phyloP scores from a whole-genome alignment of 1,140 invertebrate genomes.

The Diorhabda sublineata region DNA sequence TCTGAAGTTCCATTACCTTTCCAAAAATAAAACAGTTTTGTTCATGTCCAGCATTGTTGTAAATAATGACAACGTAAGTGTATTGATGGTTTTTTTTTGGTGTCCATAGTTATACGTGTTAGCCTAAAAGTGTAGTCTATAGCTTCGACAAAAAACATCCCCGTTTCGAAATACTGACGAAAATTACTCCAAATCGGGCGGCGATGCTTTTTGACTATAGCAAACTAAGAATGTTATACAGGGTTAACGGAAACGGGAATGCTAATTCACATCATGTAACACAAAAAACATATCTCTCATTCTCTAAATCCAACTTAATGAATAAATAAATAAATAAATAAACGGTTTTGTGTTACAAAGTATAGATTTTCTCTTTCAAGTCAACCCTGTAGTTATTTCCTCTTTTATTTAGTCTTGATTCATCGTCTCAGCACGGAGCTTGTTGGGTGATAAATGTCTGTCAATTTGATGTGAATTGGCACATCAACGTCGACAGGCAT shows the following conservation, averaged over 20 bases:
- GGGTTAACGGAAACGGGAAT: constrained; percentile 6
- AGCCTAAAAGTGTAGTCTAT: constrained; percentile 33
- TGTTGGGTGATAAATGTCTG: constrained; percentile 15
- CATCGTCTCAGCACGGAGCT: constrained; percentile 24
- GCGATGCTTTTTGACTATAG: constrained; percentile 26
- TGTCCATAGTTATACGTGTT: constrained; percentile 39
- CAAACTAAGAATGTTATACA: constrained; percentile 36
- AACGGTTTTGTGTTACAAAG: not conserved
- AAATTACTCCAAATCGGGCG: constrained; percentile 1
- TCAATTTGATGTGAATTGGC: constrained; percentile 8
- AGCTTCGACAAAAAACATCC: constrained; percentile 23
- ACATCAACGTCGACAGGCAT: constrained; percentile 18
- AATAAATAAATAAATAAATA: not conserved
- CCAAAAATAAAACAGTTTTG: constrained; percentile 19
- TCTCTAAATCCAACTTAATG: not conserved
- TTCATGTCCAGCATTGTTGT: constrained; percentile 30
- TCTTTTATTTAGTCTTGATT: constrained; percentile 28
- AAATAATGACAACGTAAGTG: constrained; percentile 37
- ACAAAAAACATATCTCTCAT: not conserved
- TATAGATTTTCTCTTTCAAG: not conserved
- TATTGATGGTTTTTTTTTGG: constrained; percentile 39
- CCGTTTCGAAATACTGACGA: constrained; percentile 4
- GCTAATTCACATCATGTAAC: not conserved
- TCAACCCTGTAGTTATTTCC: constrained; percentile 24
- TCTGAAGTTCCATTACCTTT: constrained; percentile 8